A percentile compares a stretch with the other conserved stretches of the same genome.
phyloP scores from a whole-genome alignment of 2,797 vertebrate genomes.

The Chromis chromis region DNA sequence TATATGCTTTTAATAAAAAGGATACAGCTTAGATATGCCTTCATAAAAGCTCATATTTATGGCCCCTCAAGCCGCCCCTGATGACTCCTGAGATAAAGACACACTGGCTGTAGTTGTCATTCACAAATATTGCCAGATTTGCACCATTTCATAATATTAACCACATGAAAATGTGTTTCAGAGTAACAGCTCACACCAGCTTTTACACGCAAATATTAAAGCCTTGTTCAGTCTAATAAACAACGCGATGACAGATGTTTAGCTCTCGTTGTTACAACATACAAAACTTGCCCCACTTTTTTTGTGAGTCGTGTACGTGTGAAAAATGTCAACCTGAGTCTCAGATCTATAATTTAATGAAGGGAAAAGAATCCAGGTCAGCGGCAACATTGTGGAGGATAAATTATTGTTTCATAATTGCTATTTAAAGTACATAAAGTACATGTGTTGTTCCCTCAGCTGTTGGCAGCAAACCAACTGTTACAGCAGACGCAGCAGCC shows the following conservation, averaged over 20 bases:
- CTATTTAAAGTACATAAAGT: neutral
- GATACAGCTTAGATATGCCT: neutral
- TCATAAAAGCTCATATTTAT: constrained; percentile 30
- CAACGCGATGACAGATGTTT: neutral
- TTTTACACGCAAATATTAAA: no score
- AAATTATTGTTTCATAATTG: neutral
- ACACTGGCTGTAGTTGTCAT: neutral
- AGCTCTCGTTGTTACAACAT: neutral
- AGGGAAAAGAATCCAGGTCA: neutral
- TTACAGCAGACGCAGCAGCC: constrained; percentile 93
- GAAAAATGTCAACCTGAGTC: neutral
- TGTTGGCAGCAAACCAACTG: constrained; percentile 89
- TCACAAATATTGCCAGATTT: constrained; percentile 11
- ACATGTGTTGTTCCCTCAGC: constrained; percentile 76
- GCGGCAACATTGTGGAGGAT: neutral
- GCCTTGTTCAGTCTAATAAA: neutral
- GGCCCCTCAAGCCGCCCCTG: neutral
- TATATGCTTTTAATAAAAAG: constrained; percentile 22
- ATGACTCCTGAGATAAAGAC: constrained; percentile 24
- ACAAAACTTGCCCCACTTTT: neutral
- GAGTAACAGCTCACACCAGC: neutral
- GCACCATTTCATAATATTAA: constrained; percentile 3
- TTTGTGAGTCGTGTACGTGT: neutral
- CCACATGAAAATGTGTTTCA: neutral
- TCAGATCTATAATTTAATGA: constrained; percentile 5